Evolutionary conservation across 2,888 invertebrate species (phyloP).

Genomic region (Omphaloscelis lunosa): DNA sequence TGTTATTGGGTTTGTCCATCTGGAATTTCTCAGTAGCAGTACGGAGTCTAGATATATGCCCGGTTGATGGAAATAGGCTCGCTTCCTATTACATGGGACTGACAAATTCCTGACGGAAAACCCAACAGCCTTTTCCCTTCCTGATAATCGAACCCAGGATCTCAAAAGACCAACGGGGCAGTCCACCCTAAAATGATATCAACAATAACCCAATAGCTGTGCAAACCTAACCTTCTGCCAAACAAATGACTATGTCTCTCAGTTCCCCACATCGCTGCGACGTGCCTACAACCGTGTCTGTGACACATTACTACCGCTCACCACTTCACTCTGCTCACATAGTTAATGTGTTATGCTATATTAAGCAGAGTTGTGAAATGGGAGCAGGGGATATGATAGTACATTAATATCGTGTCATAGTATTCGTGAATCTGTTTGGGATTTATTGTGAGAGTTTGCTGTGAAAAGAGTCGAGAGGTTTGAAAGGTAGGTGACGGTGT

Average conservation of each 20-base stretch:
- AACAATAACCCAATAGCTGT: neutral
- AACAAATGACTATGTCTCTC: neutral
- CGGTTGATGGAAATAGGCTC: too few species aligned
- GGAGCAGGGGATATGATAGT: neutral
- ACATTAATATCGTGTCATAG: neutral
- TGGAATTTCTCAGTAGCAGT: neutral
- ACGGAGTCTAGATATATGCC: neutral
- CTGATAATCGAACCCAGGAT: too few species aligned
- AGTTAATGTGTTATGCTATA: slow-evolving; percentile 41
- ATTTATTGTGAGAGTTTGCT: neutral
- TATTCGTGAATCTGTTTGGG: neutral
- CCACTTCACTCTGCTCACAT: slow-evolving; percentile 7
- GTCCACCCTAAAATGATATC: too few species aligned
- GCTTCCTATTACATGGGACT: too few species aligned
- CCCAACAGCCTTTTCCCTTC: too few species aligned
- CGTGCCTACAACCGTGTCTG: slow-evolving; percentile 14
- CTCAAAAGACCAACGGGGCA: neutral
- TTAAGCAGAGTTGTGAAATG: slow-evolving; percentile 29
- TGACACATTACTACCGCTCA: slow-evolving; percentile 27
- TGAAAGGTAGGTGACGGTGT: too few species aligned
- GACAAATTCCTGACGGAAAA: too few species aligned
- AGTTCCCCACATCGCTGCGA: neutral
- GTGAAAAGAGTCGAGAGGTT: neutral
- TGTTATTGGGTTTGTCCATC: too few species aligned
- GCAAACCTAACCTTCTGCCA: neutral